Conservation (phyloP, 2,113 vertebrate genomes). For the Rhodinocichla rosea region DNA sequence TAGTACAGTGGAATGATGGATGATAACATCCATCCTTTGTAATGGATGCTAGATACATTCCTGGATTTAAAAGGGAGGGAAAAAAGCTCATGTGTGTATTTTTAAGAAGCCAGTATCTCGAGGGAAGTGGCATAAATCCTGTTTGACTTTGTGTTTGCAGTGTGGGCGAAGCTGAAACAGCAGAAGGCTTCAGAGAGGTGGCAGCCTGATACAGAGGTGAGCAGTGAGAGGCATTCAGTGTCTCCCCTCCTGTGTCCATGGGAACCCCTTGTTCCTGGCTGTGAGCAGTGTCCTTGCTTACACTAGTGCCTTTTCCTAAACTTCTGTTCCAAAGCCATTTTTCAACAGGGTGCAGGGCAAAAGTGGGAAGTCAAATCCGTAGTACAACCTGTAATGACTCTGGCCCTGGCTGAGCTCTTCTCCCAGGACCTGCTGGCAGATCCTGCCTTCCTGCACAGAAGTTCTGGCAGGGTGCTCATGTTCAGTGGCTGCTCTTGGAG, state of each 20-base stretch:
- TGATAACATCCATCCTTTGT: neutral
- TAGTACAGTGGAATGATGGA: too few relatives aligned
- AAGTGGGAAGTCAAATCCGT: neutral
- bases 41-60: neutral
- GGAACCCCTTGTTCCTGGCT: neutral
- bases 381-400: neutral
- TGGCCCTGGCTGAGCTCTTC: neutral
- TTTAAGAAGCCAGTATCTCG: neutral
- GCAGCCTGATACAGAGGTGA: conserved; percentile 98
- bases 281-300: neutral
- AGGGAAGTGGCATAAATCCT: neutral
- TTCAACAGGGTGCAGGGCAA: accelerated
- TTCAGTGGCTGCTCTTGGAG: neutral
- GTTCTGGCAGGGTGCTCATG: neutral
- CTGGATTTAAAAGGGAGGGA: neutral
- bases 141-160: conserved; percentile 64
- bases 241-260: neutral
- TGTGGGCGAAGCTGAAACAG: conserved; percentile 97
- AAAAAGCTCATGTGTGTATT: neutral
- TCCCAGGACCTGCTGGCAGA: neutral
- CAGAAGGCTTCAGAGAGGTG: conserved; percentile 95
- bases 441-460: neutral
- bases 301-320: neutral
- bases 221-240: neutral
- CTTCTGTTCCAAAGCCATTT: neutral